Percentiles rank a stretch among this genome's conserved stretches.
Conservation (phyloP, 2,113 vertebrate species). For the Erythrolamprus reginae region DNA sequence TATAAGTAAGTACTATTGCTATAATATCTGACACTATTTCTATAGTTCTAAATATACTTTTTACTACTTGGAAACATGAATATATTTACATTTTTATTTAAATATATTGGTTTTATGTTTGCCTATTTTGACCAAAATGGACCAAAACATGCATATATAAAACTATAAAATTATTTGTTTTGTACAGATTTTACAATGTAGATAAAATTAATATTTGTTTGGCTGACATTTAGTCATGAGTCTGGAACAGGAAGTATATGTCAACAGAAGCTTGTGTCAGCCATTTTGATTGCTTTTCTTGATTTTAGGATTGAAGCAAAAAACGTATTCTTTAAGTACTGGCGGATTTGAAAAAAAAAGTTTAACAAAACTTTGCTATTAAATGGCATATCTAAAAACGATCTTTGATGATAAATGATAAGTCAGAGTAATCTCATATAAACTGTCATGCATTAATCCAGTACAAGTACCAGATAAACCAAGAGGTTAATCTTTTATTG, state of each 20-base stretch:
- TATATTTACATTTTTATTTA: not conserved
- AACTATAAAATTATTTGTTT: not conserved
- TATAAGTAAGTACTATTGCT: no score
- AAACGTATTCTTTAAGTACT: not conserved
- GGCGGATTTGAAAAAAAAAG: no score
- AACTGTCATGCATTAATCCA: not conserved
- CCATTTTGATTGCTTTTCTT: not conserved
- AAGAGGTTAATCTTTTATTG: not conserved
- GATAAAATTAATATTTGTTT: not conserved
- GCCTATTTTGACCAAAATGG: not conserved
- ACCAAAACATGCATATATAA: not conserved
- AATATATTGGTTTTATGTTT: not conserved
- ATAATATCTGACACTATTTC: not conserved
- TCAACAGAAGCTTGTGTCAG: not conserved
- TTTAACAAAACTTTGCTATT: not conserved
- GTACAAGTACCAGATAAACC: not conserved
- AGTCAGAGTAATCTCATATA: constrained; percentile 44
- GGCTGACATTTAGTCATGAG: not conserved
- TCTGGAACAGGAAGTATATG: not conserved
- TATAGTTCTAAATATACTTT: not conserved
- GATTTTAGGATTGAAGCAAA: not conserved
- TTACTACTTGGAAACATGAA: not conserved
- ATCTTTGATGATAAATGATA: constrained; percentile 18
- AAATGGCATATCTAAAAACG: constrained; percentile 15
- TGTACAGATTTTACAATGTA: not conserved